Evolutionary conservation across 2,113 vertebrate species (phyloP).

Genomic region (Ochotona curzoniae): DNA sequence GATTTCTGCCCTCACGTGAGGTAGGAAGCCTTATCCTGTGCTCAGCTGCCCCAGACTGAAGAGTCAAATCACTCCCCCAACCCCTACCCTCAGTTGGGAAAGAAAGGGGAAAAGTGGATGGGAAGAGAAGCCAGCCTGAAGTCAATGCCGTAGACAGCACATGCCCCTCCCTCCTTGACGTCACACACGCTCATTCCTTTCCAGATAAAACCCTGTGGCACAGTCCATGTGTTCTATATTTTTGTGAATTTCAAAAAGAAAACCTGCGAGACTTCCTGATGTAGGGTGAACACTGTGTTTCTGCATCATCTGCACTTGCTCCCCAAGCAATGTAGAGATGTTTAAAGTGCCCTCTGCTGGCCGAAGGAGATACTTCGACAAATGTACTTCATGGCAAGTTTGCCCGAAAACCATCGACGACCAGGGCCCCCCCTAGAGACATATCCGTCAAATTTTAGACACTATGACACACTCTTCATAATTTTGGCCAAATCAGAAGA

Average conservation of each 20-base stretch:
- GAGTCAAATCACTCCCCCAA: conserved; percentile 9
- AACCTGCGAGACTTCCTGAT: conserved; percentile 77
- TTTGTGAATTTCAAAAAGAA: conserved; percentile 76
- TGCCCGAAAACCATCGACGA: conserved; percentile 81
- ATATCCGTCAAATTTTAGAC: conserved; percentile 70
- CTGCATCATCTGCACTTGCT: conserved; percentile 83
- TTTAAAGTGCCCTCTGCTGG: conserved; percentile 90
- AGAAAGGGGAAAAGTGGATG: not conserved
- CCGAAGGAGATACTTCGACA: conserved; percentile 81
- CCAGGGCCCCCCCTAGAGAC: conserved; percentile 80
- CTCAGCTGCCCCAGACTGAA: conserved; percentile 68
- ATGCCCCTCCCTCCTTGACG: not conserved
- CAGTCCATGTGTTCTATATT: conserved; percentile 76
- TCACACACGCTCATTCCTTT: conserved; percentile 38
- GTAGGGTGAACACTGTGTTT: conserved; percentile 87
- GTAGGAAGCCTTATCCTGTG: conserved; percentile 70
- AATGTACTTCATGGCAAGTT: conserved; percentile 61
- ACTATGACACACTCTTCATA: conserved; percentile 74
- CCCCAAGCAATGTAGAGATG: conserved; percentile 80
- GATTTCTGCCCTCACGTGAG: conserved; percentile 69
- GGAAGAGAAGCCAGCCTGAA: not conserved
- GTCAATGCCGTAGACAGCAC: not conserved
- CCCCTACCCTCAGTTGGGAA: not conserved
- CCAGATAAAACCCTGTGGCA: conserved; percentile 75
- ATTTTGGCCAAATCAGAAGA: conserved; percentile 80